Percentiles rank a stretch among this genome's conserved stretches.
These are phyloP conservation scores for Elaphurus davidianus DNA, from an alignment of 2,113 vertebrate genomes.

Conservation along the genomic window DNA sequence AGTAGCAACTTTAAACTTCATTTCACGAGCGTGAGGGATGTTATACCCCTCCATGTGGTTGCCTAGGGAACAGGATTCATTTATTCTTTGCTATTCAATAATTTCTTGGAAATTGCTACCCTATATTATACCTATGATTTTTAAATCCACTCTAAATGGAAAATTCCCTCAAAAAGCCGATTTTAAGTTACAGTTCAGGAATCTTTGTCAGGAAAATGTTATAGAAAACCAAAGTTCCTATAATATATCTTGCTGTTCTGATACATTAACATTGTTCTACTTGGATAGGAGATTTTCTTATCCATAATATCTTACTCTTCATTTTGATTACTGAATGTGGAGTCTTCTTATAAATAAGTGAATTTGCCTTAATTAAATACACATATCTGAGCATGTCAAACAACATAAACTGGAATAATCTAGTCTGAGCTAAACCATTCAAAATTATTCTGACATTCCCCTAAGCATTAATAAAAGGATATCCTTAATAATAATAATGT, in stretches of 20 bases:
- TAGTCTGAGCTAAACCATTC: neutral
- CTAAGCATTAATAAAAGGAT: slow-evolving; percentile 21
- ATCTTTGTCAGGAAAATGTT: slow-evolving; percentile 52
- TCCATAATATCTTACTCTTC: neutral
- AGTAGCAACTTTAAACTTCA: slow-evolving; percentile 63
- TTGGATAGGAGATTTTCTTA: slow-evolving; percentile 2
- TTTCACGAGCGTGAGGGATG: slow-evolving; percentile 43
- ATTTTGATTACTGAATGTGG: neutral
- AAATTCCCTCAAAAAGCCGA: slow-evolving; percentile 32
- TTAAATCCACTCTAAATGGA: neutral
- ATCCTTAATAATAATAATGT: neutral
- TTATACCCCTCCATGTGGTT: slow-evolving; percentile 32
- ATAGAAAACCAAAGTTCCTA: slow-evolving; percentile 6
- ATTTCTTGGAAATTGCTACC: slow-evolving; percentile 46
- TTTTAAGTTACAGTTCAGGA: slow-evolving; percentile 14
- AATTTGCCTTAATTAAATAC: slow-evolving; percentile 37
- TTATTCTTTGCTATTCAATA: slow-evolving; percentile 56
- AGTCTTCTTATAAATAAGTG: slow-evolving; percentile 14
- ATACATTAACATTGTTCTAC: neutral
- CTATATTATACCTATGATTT: slow-evolving; percentile 33
- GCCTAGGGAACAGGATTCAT: slow-evolving; percentile 64
- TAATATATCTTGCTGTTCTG: neutral
- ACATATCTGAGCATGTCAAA: slow-evolving; percentile 22
- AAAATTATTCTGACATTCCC: slow-evolving; percentile 43
- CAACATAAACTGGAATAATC: slow-evolving; percentile 20